These are phyloP conservation scores for Harpagifer antarcticus DNA, from an alignment of 2,797 vertebrate genomes.

Conservation along the genomic window DNA sequence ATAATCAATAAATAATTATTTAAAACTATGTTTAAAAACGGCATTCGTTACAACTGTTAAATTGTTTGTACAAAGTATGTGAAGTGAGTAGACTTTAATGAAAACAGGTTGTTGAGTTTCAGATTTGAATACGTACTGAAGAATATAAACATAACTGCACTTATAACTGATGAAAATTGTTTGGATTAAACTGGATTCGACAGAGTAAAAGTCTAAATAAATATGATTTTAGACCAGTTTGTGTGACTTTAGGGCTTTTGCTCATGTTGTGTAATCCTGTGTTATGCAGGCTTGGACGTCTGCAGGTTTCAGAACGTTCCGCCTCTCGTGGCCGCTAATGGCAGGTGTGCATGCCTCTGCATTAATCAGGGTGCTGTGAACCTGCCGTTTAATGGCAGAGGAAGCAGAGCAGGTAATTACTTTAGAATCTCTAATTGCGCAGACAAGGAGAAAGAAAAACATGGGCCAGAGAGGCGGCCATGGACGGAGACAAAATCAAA, in stretches of 20 bases:
- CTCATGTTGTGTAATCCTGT: conserved; percentile 34
- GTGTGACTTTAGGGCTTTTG: neutral
- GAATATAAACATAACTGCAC: neutral
- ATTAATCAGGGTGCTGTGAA: conserved; percentile 93
- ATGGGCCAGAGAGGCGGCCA: conserved; percentile 17
- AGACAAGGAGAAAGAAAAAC: conserved; percentile 66
- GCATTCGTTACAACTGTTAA: neutral
- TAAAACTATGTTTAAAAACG: neutral
- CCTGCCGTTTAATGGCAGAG: conserved; percentile 88
- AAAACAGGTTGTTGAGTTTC: neutral
- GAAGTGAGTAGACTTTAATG: neutral
- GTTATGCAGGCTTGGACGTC: conserved; percentile 41
- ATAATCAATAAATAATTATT: neutral
- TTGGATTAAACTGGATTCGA: neutral
- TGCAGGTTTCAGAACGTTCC: conserved; percentile 89
- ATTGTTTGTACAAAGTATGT: neutral
- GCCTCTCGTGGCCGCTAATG: conserved; percentile 87
- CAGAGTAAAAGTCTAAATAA: neutral
- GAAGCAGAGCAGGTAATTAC: conserved; percentile 98
- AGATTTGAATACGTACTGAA: neutral
- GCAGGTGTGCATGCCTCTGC: conserved; percentile 90
- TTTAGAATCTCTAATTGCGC: conserved; percentile 91
- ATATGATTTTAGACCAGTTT: neutral
- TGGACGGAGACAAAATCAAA: conserved; percentile 38
- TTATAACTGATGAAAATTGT: neutral